Conservation (phyloP, 2,888 invertebrate genomes). For the Neuroscelio doddi region DNA sequence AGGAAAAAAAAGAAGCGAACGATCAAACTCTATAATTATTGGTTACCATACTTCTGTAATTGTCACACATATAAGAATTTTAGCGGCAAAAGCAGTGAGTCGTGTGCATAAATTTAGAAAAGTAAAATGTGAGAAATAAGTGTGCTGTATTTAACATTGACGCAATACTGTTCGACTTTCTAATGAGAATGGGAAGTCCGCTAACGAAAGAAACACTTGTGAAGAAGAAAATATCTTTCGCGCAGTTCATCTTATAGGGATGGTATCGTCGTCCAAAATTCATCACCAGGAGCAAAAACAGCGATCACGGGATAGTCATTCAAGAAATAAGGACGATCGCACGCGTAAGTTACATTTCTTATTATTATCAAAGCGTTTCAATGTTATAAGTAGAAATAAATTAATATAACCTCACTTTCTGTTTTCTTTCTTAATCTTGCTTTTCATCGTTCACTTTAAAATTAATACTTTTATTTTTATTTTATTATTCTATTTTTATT, state of each 20-base stretch:
- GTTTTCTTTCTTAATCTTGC: background rate
- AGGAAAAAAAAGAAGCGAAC: too few relatives aligned
- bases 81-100: background rate
- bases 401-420: constrained; percentile 8
- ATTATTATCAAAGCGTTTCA: background rate
- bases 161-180: background rate
- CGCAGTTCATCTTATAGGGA: constrained; percentile 66
- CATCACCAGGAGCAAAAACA: constrained; percentile 62
- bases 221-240: constrained; percentile 53
- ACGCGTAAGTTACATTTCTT: constrained; percentile 14
- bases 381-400: background rate
- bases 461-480: too few relatives aligned
- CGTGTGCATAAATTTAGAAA: background rate
- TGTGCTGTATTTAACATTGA: background rate
- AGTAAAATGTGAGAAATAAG: background rate
- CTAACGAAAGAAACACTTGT: constrained; percentile 48
- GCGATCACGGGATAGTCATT: constrained; percentile 6
- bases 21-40: too few relatives aligned
- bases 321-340: constrained; percentile 2
- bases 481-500: too few relatives aligned
- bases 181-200: constrained; percentile 61
- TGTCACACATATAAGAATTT: too few relatives aligned
- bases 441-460: background rate
- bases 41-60: too few relatives aligned
- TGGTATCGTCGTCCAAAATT: constrained; percentile 72